Evolutionary conservation across 23 tunicate genomes (phyloP), one percentile per base, ranked within the genome.

Genomic region (Halocynthia roretzi): DNA sequence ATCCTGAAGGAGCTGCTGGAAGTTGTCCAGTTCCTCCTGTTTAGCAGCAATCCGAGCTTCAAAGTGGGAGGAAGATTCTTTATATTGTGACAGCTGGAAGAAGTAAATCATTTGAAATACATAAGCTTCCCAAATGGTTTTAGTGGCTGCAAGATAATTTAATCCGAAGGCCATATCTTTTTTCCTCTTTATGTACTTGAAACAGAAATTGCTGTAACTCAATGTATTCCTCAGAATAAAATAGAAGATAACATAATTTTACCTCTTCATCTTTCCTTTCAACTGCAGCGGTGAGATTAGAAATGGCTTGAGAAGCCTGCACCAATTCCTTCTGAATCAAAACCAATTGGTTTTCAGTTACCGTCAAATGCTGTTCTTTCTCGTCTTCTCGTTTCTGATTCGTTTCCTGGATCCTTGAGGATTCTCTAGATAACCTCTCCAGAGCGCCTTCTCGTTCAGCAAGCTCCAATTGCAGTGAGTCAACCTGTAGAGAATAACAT

Each of bases 231-330:
- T 31, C 44, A 31, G 64, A 15, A 60, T 15, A 60, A 4, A 60
- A 15, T 15, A 60, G 17, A 15, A 15, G 1, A 4, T 18, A 57
- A 12, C 17, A 60, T 15, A 60, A 1, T 19, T 17, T 10, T 54
- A 74, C 78, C 78, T 74, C 63, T n/a, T 74, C 78, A 54, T 74
- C 78, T 74, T 74, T 74, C 7, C 23, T 56, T 54, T 74, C 78
- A 10, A 74, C 56, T 21, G 56, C 22, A 10, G 6, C 56, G 5
- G 78, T 54, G 14, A 74, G 78, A 74, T 62, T 54, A 54, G 78
- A 52, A 10, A 74, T 54, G 8, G 56, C 56, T 18, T 74, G 69
- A 5, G 56, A 62, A 53, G 78, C 55, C 22, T 54, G 62, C 0
- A 40, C 21, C 22, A 74, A 15, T 18, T 74, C 5, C 10, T 74